These are phyloP conservation scores for Gasterosteus nipponicus DNA, from an alignment of 2,113 vertebrate species.

Conservation along the genomic window DNA sequence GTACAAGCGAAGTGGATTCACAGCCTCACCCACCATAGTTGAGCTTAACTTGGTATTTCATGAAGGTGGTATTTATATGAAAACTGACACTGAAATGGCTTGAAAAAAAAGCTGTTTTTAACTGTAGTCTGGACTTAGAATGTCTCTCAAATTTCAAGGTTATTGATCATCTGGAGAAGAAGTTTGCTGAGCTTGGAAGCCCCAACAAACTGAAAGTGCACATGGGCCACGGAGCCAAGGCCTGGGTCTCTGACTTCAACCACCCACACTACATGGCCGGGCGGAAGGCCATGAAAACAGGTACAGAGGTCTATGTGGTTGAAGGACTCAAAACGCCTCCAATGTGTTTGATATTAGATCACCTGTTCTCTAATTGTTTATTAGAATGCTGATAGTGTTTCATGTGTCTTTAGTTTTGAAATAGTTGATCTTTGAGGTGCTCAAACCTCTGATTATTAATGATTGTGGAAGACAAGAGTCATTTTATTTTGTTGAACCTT, in stretches of 20 bases:
- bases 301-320: slow-evolving; percentile 65
- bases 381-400: neutral
- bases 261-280: slow-evolving; percentile 96
- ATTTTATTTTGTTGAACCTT: neutral
- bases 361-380: neutral
- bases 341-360: too few species aligned
- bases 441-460: neutral
- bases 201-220: slow-evolving; percentile 91
- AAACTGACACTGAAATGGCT: neutral
- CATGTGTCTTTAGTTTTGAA: neutral
- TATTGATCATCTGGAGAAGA: slow-evolving; percentile 83
- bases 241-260: slow-evolving; percentile 97
- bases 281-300: slow-evolving; percentile 92
- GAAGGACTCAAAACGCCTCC: slow-evolving; percentile 2
- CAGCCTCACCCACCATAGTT: too few species aligned
- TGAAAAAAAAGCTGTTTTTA: too few species aligned
- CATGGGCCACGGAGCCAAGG: slow-evolving; percentile 91
- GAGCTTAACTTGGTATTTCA: too few species aligned
- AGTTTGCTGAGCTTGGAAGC: slow-evolving; percentile 86
- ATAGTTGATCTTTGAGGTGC: neutral
- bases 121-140: too few species aligned
- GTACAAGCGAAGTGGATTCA: too few species aligned
- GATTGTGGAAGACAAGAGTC: neutral
- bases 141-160: too few species aligned
- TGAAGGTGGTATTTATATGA: neutral